A percentile compares a stretch with the other conserved stretches of the same genome.
These are phyloP conservation scores for Eupsittula cactorum DNA, from an alignment of 2,113 vertebrate genomes.

Conservation along the genomic window DNA sequence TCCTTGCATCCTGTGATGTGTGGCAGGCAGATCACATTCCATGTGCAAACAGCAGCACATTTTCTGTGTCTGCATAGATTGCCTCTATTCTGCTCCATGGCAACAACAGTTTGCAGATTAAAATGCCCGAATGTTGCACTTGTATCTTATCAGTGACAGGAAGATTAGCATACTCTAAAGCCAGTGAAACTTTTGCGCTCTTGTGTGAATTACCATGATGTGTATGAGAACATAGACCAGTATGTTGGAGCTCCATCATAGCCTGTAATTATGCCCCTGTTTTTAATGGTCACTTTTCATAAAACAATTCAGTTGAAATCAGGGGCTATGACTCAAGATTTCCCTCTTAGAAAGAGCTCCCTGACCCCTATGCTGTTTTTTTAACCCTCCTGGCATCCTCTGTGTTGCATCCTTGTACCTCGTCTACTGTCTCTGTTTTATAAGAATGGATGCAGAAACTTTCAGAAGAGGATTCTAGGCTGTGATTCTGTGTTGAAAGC, in stretches of 20 bases:
- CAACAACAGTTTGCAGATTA: background rate
- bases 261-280: background rate
- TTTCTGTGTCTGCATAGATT: background rate
- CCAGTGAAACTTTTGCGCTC: background rate
- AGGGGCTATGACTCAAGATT: background rate
- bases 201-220: background rate
- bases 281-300: background rate
- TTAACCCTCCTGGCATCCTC: background rate
- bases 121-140: background rate
- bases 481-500: background rate
- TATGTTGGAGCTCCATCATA: background rate
- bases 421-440: background rate
- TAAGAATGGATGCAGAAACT: background rate
- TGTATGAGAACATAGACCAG: background rate
- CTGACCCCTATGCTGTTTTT: background rate
- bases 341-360: background rate
- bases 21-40: background rate
- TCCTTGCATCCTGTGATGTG: background rate
- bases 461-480: background rate
- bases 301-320: background rate
- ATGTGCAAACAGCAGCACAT: background rate
- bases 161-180: background rate
- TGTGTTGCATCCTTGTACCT: background rate
- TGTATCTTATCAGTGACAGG: background rate
- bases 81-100: background rate